A percentile compares a stretch with the other conserved stretches of the same genome.
Evolutionary conservation across 2,888 invertebrate species (phyloP).

Genomic region (Thereva unica): DNA sequence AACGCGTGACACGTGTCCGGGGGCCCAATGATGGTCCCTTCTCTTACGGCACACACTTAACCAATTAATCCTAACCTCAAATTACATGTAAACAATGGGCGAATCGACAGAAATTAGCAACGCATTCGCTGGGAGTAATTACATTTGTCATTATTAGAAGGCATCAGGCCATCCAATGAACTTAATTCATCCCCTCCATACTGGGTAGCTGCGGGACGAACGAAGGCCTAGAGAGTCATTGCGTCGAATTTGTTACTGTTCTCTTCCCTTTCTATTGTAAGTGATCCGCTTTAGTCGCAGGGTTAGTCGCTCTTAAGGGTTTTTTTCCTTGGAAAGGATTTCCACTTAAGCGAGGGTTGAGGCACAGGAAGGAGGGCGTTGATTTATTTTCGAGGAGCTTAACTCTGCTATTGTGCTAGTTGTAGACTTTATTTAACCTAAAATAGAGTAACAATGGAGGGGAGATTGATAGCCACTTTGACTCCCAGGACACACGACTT

Average conservation of each 20-base stretch:
- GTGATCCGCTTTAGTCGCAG: background rate
- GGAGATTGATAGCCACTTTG: slow-evolving; percentile 9
- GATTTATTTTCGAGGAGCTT: slow-evolving; percentile 20
- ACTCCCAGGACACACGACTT: no score
- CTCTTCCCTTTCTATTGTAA: background rate
- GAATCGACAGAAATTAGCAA: slow-evolving; percentile 31
- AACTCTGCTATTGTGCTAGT: slow-evolving; percentile 11
- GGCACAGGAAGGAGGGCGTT: slow-evolving; percentile 1
- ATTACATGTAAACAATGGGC: slow-evolving; percentile 24
- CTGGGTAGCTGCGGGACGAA: background rate
- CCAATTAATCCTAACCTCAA: slow-evolving; percentile 28
- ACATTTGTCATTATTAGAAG: slow-evolving; percentile 32
- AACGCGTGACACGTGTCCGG: slow-evolving; percentile 9
- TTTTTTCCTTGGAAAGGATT: slow-evolving; percentile 2
- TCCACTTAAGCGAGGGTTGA: slow-evolving; percentile 13
- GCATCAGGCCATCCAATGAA: slow-evolving; percentile 10
- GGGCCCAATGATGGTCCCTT: background rate
- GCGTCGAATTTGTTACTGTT: background rate
- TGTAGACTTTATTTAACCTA: slow-evolving; percentile 19
- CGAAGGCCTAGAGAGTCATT: background rate
- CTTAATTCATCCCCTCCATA: slow-evolving; percentile 6
- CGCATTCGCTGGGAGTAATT: slow-evolving; percentile 29
- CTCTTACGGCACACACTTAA: background rate
- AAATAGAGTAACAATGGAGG: slow-evolving; percentile 3
- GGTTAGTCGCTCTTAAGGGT: background rate